phyloP scores from a whole-genome alignment of 1,140 invertebrate genomes.

The Diploscapter pachys region DNA sequence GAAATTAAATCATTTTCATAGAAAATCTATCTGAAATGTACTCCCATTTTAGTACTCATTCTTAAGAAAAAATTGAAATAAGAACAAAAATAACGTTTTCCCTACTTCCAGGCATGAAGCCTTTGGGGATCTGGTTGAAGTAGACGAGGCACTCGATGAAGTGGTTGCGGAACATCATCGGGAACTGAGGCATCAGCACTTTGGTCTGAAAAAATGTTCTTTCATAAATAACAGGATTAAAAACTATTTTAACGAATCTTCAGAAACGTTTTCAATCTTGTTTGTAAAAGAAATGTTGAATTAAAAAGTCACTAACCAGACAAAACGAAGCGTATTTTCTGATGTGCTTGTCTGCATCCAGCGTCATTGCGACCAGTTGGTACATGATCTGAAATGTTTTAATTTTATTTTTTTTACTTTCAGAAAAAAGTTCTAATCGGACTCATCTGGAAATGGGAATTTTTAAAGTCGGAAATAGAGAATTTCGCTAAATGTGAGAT shows the following conservation, averaged over 20 bases:
- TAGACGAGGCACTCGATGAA: conserved; percentile 61
- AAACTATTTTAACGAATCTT: too few species aligned
- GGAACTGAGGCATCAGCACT: conserved; percentile 58
- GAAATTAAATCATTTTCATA: background rate
- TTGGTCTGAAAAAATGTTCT: conserved; percentile 24
- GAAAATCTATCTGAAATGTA: too few species aligned
- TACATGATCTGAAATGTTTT: conserved; percentile 50
- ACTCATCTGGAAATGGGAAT: too few species aligned
- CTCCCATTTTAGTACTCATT: too few species aligned
- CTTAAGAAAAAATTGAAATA: background rate
- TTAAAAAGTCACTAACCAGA: conserved; percentile 36
- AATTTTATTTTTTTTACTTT: too few species aligned
- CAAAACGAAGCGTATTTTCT: conserved; percentile 55
- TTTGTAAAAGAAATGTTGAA: background rate
- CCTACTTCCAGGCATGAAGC: background rate
- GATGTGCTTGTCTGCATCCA: conserved; percentile 50
- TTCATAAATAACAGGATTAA: background rate
- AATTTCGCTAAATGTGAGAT: background rate
- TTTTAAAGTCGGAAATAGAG: conserved; percentile 7
- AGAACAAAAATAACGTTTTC: background rate
- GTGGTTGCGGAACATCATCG: conserved; percentile 60
- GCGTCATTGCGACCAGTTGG: conserved; percentile 57
- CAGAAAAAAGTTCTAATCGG: background rate
- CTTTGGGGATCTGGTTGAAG: conserved; percentile 54
- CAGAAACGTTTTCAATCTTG: too few species aligned